Evolutionary conservation across 2,113 vertebrate species (phyloP).

Genomic region (Synodontis membranacea): DNA sequence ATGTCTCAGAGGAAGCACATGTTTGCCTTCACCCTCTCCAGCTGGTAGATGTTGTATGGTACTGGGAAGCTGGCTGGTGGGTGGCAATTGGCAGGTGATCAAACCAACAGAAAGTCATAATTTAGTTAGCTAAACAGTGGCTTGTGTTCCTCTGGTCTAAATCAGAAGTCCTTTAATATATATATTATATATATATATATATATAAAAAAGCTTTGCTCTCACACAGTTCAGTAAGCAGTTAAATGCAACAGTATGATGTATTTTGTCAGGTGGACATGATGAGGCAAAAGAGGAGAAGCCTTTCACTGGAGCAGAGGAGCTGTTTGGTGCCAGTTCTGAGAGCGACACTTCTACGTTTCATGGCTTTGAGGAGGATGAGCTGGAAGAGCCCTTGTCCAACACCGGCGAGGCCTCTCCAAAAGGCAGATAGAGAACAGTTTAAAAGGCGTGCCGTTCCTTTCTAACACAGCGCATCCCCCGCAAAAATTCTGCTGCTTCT

Average conservation of each 20-base stretch:
- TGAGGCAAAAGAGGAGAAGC: constrained; percentile 86
- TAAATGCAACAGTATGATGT: not conserved
- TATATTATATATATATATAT: no score
- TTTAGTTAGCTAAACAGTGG: not conserved
- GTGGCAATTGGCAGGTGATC: no score
- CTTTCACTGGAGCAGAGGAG: constrained; percentile 88
- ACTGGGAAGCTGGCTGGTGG: not conserved
- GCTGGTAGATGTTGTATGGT: not conserved
- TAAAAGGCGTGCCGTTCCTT: constrained; percentile 55
- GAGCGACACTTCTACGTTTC: constrained; percentile 98
- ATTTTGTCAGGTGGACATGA: constrained; percentile 80
- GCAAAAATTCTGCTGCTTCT: constrained; percentile 77
- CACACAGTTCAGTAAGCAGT: not conserved
- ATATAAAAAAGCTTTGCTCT: not conserved
- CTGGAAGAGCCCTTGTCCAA: constrained; percentile 87
- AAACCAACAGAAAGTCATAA: not conserved
- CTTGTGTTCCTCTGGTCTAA: no score
- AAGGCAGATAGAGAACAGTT: constrained; percentile 79
- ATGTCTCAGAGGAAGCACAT: not conserved
- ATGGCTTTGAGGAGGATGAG: constrained; percentile 97
- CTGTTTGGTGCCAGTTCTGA: constrained; percentile 97
- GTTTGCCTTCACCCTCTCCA: not conserved
- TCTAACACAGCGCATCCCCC: constrained; percentile 64
- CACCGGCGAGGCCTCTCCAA: constrained; percentile 80
- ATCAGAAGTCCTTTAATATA: no score